phyloP scores from a whole-genome alignment of 2,113 vertebrate species.

The Callaeas wilsoni region DNA sequence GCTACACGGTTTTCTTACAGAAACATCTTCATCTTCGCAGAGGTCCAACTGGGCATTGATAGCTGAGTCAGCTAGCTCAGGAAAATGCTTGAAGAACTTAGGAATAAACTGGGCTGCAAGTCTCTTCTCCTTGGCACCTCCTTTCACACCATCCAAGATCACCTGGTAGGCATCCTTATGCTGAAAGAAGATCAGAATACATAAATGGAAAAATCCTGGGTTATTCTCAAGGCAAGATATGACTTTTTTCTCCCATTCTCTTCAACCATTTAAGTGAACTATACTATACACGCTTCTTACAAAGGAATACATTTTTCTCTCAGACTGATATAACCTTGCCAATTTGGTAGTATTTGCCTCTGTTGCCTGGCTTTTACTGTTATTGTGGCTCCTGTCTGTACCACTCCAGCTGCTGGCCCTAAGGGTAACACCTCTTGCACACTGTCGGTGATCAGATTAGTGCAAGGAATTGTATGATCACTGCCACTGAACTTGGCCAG shows the following conservation, averaged over 20 bases:
- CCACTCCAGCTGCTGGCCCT: background rate
- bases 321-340: background rate
- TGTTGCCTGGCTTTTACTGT: background rate
- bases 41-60: slow-evolving; percentile 97
- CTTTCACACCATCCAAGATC: slow-evolving; percentile 93
- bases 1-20: slow-evolving; percentile 77
- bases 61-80: slow-evolving; percentile 91
- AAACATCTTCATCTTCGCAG: slow-evolving; percentile 98
- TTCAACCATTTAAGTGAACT: background rate
- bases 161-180: slow-evolving; percentile 97
- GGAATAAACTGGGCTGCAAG: slow-evolving; percentile 98
- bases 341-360: background rate
- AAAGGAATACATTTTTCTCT: background rate
- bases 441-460: background rate
- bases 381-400: background rate
- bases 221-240: background rate
- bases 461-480: background rate
- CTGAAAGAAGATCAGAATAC: slow-evolving; percentile 58
- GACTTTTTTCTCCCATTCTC: background rate
- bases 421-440: background rate
- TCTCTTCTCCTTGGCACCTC: slow-evolving; percentile 95
- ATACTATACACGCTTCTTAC: background rate
- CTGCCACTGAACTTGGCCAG: background rate
- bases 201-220: background rate
- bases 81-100: slow-evolving; percentile 97